Evolutionary conservation across 2,797 vertebrate genomes (phyloP), one percentile per base, ranked within the genome.

Genomic region (Allobates femoralis): DNA sequence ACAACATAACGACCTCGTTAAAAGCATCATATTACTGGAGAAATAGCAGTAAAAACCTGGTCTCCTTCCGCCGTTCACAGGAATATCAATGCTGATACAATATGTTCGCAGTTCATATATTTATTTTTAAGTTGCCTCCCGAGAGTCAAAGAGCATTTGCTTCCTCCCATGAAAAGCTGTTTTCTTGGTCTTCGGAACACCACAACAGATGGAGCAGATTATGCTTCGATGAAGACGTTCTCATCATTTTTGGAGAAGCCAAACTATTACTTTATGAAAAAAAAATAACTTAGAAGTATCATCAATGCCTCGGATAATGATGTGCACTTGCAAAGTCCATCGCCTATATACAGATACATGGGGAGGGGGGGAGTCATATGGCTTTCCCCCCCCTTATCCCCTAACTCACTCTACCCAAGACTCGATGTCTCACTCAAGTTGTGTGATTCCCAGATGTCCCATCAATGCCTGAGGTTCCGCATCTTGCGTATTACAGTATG

Each of bases 101-200:
- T 30, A 86, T 74, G 62, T 23, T 69, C 73, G 12, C 28, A 30
- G 26, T 82, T 58, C 62, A 77, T 58, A 66, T 62, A 86, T 82
- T 83, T 87, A 79, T 83, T 83, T 87, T 78, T 79, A 83, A 83
- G 53, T 30, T 79, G 62, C 64, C 86, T 73, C 86, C 51, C 14
- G 86, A 83, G 74, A 87, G 37, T 71, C 81, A 62, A 62, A 71
- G 60, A 83, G 73, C 86, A 71, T 60, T 87, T 46, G 32, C 74
- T 71, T 77, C 71, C 75, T 46, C 73, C 32, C 74, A 87, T 79
- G 55, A 71, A 87, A 87, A 79, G 62, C 74, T 69, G 60, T 78
- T 83, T 81, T 60, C 74, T 78, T 83, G 73, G 62, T 60, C 71
- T 23, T 76, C 56, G 76, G 76, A 86, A 66, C 53, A 64, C 67